Percentiles rank a stretch among this genome's conserved stretches.
Conservation (phyloP, 2,888 invertebrate species). For the Lepidochitona cinerea region DNA sequence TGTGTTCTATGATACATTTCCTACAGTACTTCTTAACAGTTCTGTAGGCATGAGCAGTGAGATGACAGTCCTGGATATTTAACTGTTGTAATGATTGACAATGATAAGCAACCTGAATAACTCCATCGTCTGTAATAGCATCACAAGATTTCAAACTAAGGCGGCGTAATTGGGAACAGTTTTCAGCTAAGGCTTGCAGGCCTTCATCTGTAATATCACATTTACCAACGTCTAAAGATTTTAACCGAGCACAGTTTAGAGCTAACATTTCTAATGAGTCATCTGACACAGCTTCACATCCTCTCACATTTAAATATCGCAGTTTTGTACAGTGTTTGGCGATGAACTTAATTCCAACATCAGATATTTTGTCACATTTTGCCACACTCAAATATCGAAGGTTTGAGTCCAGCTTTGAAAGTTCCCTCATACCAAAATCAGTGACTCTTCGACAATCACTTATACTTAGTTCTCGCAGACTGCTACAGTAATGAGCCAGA, state of each 20-base stretch:
- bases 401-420: slow-evolving; percentile 89
- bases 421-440: slow-evolving; percentile 90
- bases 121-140: slow-evolving; percentile 89
- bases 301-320: slow-evolving; percentile 88
- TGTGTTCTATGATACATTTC: slow-evolving; percentile 93
- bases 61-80: slow-evolving; percentile 93
- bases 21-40: slow-evolving; percentile 94
- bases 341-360: slow-evolving; percentile 89
- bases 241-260: slow-evolving; percentile 85
- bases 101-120: slow-evolving; percentile 90
- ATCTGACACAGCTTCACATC: slow-evolving; percentile 95
- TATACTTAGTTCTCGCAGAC: slow-evolving; percentile 84
- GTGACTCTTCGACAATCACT: slow-evolving; percentile 90
- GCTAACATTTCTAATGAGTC: slow-evolving; percentile 90
- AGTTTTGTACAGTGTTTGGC: slow-evolving; percentile 90
- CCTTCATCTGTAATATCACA: slow-evolving; percentile 95
- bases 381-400: slow-evolving; percentile 92
- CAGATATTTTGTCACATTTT: slow-evolving; percentile 88
- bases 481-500: slow-evolving; percentile 89
- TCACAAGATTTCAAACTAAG: slow-evolving; percentile 92
- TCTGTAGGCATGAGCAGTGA: slow-evolving; percentile 89
- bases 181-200: slow-evolving; percentile 85
- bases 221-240: slow-evolving; percentile 92
- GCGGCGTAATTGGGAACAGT: slow-evolving; percentile 86
- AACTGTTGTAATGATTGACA: slow-evolving; percentile 91